Conservation (phyloP, 2,888 invertebrate species). For the Pristionchus entomophagus region DNA sequence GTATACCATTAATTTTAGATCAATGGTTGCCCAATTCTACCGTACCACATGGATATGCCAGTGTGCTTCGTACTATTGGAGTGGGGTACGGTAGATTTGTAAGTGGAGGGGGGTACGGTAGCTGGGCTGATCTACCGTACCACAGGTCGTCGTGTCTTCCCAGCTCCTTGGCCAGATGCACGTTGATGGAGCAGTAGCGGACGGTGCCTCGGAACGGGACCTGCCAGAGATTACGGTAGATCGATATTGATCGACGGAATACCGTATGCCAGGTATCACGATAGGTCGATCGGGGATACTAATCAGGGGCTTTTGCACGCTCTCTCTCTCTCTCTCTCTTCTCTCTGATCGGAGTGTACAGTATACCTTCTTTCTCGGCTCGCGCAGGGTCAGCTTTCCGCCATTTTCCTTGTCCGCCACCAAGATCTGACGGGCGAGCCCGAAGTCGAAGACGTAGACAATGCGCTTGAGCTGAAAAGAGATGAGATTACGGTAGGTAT, state of each 20-base stretch:
- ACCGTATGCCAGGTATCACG: too few species aligned
- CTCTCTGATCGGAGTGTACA: too few species aligned
- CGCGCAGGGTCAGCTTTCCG: conserved; percentile 82
- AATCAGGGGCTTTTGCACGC: too few species aligned
- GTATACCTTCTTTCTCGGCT: conserved; percentile 65
- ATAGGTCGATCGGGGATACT: too few species aligned
- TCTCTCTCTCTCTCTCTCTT: too few species aligned
- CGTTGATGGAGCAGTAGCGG: conserved; percentile 97
- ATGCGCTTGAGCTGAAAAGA: conserved; percentile 51
- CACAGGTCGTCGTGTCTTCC: conserved; percentile 96
- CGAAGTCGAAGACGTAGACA: conserved; percentile 71
- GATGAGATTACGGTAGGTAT: not conserved
- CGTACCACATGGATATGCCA: too few species aligned
- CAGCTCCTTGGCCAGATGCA: conserved; percentile 98
- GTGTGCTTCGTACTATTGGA: too few species aligned
- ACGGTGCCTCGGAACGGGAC: conserved; percentile 94
- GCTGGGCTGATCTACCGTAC: conserved; percentile 78
- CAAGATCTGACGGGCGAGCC: conserved; percentile 69
- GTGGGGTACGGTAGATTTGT: too few species aligned
- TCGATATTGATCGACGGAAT: not conserved
- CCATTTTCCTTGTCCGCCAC: conserved; percentile 83
- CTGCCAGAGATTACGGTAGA: conserved; percentile 33
- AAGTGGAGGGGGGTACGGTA: not conserved
- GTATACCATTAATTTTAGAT: too few species aligned
- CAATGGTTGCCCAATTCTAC: too few species aligned